A percentile compares a stretch with the other conserved stretches of the same genome.
These are phyloP conservation scores for Acanthisitta chloris DNA, from an alignment of 2,113 vertebrate species.

Conservation along the genomic window DNA sequence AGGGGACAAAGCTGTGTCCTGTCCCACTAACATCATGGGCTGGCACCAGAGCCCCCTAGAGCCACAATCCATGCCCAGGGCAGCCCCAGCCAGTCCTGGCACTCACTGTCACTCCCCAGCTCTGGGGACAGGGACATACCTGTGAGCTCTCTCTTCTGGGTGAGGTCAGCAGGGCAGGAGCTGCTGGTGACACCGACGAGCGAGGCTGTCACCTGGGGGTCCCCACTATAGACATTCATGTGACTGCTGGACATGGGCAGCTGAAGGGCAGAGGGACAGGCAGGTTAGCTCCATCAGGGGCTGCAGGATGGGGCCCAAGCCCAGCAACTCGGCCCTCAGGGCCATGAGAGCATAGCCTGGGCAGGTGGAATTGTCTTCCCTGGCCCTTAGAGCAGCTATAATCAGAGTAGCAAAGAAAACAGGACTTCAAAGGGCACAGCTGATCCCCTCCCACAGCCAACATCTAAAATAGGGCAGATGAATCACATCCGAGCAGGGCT, in stretches of 20 bases:
- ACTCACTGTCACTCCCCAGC: rapidly evolving
- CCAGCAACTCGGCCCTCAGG: neutral
- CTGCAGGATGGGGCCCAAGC: neutral
- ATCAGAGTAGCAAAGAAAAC: neutral
- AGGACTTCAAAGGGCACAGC: neutral
- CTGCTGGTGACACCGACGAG: constrained; percentile 92
- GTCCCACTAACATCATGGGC: rapidly evolving
- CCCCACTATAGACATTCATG: constrained; percentile 89
- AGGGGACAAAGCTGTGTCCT: neutral
- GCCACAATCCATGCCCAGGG: neutral
- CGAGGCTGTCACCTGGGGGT: constrained; percentile 88
- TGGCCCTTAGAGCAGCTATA: neutral
- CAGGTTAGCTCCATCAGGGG: neutral
- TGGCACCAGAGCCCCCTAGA: neutral
- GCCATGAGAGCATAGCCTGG: neutral
- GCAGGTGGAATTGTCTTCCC: neutral
- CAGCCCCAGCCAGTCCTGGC: neutral
- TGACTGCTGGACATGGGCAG: constrained; percentile 95
- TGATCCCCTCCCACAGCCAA: neutral
- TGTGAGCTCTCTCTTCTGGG: constrained; percentile 91
- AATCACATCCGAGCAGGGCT: neutral
- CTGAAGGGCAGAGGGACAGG: constrained; percentile 65
- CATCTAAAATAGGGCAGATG: neutral
- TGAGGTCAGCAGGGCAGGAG: constrained; percentile 93
- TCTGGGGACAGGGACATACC: constrained; percentile 60